phyloP scores from a whole-genome alignment of 2,797 vertebrate genomes.

The Taenioides sp. region DNA sequence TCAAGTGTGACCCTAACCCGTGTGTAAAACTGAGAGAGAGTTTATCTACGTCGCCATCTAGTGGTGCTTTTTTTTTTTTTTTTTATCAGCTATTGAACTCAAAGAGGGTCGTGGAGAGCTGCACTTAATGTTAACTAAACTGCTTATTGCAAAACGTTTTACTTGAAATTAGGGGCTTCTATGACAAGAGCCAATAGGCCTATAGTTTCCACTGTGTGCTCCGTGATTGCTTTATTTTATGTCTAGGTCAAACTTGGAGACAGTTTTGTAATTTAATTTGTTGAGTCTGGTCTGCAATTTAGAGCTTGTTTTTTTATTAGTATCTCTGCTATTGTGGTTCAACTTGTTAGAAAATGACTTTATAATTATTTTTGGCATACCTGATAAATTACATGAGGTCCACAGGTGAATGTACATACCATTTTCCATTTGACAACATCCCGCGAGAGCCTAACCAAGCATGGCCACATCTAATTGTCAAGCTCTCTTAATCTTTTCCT shows the following conservation, averaged over 20 bases:
- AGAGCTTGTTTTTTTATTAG: conserved; percentile 52
- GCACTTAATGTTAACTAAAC: conserved; percentile 31
- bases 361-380: neutral
- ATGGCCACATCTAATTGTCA: conserved; percentile 30
- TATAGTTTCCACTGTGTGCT: conserved; percentile 65
- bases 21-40: neutral
- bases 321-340: conserved; percentile 47
- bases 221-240: conserved; percentile 54
- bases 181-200: conserved; percentile 48
- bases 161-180: conserved; percentile 41
- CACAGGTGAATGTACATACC: conserved; percentile 20
- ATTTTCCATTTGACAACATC: conserved; percentile 25
- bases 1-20: neutral
- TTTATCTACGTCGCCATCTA: conserved; percentile 57
- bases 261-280: conserved; percentile 53
- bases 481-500: neutral
- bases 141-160: conserved; percentile 59
- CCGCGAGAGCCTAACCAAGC: conserved; percentile 30
- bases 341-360: conserved; percentile 13
- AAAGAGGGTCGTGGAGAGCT: conserved; percentile 35
- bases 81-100: conserved; percentile 16
- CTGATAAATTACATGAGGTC: conserved; percentile 13
- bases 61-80: conserved; percentile 26
- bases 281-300: conserved; percentile 50
- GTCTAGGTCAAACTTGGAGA: conserved; percentile 51